Evolutionary conservation across 2,113 vertebrate genomes (phyloP).

Genomic region (Oncorhynchus clarkii): DNA sequence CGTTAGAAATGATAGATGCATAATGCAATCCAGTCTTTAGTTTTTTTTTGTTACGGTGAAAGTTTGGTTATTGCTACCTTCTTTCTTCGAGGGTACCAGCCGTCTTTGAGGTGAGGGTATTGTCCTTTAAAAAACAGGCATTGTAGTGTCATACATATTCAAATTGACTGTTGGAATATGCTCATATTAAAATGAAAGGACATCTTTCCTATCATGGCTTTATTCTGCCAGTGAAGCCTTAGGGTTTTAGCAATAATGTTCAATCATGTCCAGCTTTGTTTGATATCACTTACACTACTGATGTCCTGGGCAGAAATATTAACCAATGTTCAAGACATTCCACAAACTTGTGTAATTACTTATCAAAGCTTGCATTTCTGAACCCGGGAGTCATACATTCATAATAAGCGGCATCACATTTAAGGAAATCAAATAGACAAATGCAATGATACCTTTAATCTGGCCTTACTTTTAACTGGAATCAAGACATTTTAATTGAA

Average conservation of each 20-base stretch:
- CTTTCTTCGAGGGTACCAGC: not conserved
- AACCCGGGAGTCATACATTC: conserved; percentile 85
- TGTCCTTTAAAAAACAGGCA: not conserved
- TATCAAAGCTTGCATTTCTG: conserved; percentile 78
- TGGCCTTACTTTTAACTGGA: conserved; percentile 61
- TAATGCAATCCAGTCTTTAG: conserved; percentile 8
- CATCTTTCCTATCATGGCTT: not conserved
- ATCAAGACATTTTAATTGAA: conserved; percentile 86
- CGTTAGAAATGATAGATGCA: conserved; percentile 13
- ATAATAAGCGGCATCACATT: conserved; percentile 86
- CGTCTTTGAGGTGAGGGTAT: not conserved
- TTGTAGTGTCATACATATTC: not conserved
- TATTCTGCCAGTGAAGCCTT: not conserved
- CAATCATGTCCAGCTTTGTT: conserved; percentile 4
- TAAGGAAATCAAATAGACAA: conserved; percentile 88
- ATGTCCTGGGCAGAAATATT: conserved; percentile 73
- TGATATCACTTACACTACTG: conserved; percentile 29
- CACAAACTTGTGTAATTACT: conserved; percentile 82
- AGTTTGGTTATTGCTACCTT: conserved; percentile 18
- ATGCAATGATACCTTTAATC: conserved; percentile 86
- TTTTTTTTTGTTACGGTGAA: conserved; percentile 13
- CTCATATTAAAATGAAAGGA: conserved; percentile 5
- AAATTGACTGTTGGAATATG: not conserved
- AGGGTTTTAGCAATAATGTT: not conserved
- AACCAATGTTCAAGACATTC: conserved; percentile 41